Evolutionary conservation across 2,113 vertebrate genomes (phyloP).

Genomic region (Syngnathus floridae): DNA sequence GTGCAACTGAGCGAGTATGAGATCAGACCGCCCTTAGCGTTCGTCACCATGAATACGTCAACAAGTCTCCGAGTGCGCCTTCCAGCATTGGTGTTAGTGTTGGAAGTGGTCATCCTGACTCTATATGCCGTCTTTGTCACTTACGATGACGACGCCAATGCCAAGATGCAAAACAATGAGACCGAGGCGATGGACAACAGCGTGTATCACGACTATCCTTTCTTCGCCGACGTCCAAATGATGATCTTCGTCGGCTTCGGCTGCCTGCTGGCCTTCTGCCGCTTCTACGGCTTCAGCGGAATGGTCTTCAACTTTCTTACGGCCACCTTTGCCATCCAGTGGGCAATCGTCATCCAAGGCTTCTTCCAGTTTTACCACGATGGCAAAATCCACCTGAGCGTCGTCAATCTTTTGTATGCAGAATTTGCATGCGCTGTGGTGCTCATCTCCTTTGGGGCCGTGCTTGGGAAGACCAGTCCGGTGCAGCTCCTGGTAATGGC

Average conservation of each 20-base stretch:
- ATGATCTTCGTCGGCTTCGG: constrained; percentile 80
- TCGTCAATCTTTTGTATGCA: constrained; percentile 70
- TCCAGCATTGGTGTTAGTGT: constrained; percentile 62
- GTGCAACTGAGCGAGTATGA: constrained; percentile 31
- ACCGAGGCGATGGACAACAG: constrained; percentile 52
- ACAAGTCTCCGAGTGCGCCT: constrained; percentile 55
- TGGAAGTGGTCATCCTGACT: constrained; percentile 62
- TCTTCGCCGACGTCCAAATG: constrained; percentile 78
- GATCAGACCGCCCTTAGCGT: constrained; percentile 30
- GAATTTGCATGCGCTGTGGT: constrained; percentile 76
- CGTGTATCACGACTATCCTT: constrained; percentile 67
- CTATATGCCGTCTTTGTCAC: constrained; percentile 71
- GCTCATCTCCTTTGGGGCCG: constrained; percentile 76
- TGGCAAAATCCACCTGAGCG: constrained; percentile 65
- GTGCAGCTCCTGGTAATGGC: constrained; percentile 77
- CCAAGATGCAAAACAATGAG: constrained; percentile 40
- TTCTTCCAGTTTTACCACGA: constrained; percentile 70
- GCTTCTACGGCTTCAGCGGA: constrained; percentile 71
- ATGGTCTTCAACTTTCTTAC: constrained; percentile 79
- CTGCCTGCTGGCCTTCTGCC: constrained; percentile 75
- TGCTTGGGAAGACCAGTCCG: constrained; percentile 76
- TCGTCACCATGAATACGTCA: constrained; percentile 42
- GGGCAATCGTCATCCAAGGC: constrained; percentile 75
- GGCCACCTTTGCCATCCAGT: constrained; percentile 74
- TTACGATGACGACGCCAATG: constrained; percentile 62